Evolutionary conservation across 2,113 vertebrate genomes (phyloP).

Genomic region (Platichthys stellatus): DNA sequence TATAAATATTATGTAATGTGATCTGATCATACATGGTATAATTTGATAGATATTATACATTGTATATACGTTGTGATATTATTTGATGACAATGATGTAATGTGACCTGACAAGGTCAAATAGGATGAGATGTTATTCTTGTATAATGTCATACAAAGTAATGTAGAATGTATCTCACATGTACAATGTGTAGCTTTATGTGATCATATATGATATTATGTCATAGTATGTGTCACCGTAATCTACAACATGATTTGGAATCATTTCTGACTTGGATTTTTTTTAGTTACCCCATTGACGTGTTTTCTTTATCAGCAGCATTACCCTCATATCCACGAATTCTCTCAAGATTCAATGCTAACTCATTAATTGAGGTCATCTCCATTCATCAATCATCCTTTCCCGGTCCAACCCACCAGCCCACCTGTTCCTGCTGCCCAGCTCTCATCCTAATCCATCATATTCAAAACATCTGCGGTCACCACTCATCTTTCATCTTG

Average conservation of each 20-base stretch:
- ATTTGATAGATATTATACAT: too few species aligned
- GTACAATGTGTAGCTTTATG: neutral
- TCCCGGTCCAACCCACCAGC: neutral
- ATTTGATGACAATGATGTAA: too few species aligned
- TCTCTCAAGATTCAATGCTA: slow-evolving; percentile 5
- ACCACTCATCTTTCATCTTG: slow-evolving; percentile 20
- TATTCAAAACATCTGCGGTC: slow-evolving; percentile 39
- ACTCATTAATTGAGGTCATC: slow-evolving; percentile 9
- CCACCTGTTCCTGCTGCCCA: slow-evolving; percentile 49
- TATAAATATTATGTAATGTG: neutral
- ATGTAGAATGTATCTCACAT: neutral
- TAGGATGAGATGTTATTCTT: too few species aligned
- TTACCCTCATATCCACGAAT: neutral
- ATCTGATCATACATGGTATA: too few species aligned
- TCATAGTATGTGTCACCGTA: neutral
- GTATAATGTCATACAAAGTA: neutral
- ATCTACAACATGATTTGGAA: neutral
- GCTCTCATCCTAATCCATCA: slow-evolving; percentile 43
- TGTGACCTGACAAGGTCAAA: too few species aligned
- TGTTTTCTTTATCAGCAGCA: neutral
- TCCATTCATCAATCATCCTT: slow-evolving; percentile 29
- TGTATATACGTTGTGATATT: neutral
- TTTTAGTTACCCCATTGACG: neutral
- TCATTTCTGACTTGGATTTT: neutral
- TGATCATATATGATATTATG: neutral